phyloP scores from a whole-genome alignment of 2,113 vertebrate species.

The Dromas ardeola region DNA sequence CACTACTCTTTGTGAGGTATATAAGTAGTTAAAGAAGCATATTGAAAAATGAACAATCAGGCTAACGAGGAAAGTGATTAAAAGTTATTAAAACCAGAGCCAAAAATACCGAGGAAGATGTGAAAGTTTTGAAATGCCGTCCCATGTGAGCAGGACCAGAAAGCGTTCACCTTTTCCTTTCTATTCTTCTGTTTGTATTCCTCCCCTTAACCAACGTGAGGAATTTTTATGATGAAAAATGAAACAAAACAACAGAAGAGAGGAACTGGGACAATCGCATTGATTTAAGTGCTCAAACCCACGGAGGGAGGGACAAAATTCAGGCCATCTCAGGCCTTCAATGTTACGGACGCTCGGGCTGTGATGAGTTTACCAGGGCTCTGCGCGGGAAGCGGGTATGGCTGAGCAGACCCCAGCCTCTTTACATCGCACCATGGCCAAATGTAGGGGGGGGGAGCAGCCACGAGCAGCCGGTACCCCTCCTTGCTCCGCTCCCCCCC shows the following conservation, averaged over 20 bases:
- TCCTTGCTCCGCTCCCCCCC: neutral
- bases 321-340: neutral
- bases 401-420: neutral
- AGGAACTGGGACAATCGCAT: neutral
- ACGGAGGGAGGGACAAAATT: neutral
- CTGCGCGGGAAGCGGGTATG: rapidly evolving
- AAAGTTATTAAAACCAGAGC: slow-evolving; percentile 43
- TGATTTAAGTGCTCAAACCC: neutral
- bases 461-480: neutral
- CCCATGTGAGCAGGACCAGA: neutral
- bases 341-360: neutral
- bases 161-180: neutral
- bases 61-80: slow-evolving; percentile 1
- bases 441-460: rapidly evolving
- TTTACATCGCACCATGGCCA: rapidly evolving
- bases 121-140: neutral
- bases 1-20: slow-evolving; percentile 21
- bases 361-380: neutral
- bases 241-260: neutral
- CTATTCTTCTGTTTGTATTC: neutral
- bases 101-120: neutral
- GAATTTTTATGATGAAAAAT: neutral
- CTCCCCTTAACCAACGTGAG: neutral
- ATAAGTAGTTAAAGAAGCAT: slow-evolving; percentile 44
- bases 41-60: slow-evolving; percentile 50